Evolutionary conservation across 1,140 invertebrate species (phyloP).

Genomic region (Colletes latitarsis): DNA sequence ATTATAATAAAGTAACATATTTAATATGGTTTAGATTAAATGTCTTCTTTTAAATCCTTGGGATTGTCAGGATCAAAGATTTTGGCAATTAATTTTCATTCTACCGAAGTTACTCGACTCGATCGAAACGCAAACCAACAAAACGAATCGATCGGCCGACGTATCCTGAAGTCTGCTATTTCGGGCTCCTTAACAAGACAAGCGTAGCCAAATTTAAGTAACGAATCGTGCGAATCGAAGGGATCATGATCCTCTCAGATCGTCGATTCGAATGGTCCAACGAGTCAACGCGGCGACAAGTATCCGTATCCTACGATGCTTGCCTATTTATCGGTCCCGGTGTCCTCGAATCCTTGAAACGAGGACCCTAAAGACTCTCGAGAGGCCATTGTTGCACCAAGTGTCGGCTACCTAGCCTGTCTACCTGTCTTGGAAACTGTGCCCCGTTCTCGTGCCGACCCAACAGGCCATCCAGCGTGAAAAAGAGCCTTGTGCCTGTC

Average conservation of each 20-base stretch:
- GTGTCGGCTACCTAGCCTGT: conserved; percentile 64
- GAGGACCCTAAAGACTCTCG: conserved; percentile 39
- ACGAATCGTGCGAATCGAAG: conserved; percentile 17
- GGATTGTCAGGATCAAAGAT: too few relatives aligned
- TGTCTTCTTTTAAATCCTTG: too few relatives aligned
- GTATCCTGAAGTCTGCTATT: background rate
- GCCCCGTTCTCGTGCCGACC: conserved; percentile 47
- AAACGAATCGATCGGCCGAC: conserved; percentile 14
- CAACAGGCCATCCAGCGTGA: conserved; percentile 56
- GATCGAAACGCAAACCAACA: background rate
- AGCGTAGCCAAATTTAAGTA: conserved; percentile 38
- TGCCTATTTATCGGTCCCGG: conserved; percentile 45
- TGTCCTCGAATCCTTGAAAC: conserved; percentile 35
- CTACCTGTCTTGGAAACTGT: conserved; percentile 57
- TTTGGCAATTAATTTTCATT: too few relatives aligned
- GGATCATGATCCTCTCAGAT: background rate
- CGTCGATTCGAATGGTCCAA: conserved; percentile 8
- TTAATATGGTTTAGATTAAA: too few relatives aligned
- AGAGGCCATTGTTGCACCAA: conserved; percentile 56
- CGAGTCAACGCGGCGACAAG: conserved; percentile 43
- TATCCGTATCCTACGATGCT: conserved; percentile 40
- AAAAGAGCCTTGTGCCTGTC: conserved; percentile 64
- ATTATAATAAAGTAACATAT: too few relatives aligned
- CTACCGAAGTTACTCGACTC: background rate
- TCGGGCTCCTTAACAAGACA: conserved; percentile 21